Evolutionary conservation across 2,797 vertebrate species (phyloP).

Genomic region (Balearica regulorum): DNA sequence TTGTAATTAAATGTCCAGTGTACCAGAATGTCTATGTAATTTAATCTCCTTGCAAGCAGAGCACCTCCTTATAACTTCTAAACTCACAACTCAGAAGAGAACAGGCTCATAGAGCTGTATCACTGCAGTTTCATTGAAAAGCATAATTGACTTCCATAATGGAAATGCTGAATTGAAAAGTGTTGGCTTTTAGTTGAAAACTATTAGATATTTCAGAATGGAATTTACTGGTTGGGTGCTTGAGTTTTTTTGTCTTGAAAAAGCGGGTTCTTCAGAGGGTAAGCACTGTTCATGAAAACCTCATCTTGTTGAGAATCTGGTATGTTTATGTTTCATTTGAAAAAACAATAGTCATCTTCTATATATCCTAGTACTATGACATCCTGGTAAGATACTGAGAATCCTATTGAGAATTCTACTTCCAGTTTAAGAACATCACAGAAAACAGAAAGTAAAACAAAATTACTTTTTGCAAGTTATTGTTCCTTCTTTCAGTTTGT

Average conservation of each 20-base stretch:
- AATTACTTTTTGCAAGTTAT: not conserved
- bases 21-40: not conserved
- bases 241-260: not conserved
- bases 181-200: not conserved
- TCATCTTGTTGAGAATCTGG: not conserved
- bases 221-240: not conserved
- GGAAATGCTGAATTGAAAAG: not conserved
- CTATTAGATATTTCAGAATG: not conserved
- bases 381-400: not conserved
- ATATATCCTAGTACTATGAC: not conserved
- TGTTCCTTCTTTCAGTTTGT: not conserved
- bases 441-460: not conserved
- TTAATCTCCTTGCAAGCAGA: not conserved
- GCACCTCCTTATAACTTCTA: not conserved
- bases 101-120: not conserved
- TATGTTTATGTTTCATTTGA: not conserved
- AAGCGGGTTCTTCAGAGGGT: not conserved
- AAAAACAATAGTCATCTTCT: not conserved
- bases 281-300: not conserved
- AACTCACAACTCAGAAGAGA: not conserved
- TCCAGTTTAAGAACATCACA: not conserved
- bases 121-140: not conserved
- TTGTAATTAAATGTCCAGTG: not conserved
- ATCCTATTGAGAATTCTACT: not conserved
- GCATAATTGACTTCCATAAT: not conserved